A percentile compares a stretch with the other conserved stretches of the same genome.
These are phyloP conservation scores for Phragmatobia fuliginosa DNA, from an alignment of 2,888 invertebrate species.

Conservation along the genomic window DNA sequence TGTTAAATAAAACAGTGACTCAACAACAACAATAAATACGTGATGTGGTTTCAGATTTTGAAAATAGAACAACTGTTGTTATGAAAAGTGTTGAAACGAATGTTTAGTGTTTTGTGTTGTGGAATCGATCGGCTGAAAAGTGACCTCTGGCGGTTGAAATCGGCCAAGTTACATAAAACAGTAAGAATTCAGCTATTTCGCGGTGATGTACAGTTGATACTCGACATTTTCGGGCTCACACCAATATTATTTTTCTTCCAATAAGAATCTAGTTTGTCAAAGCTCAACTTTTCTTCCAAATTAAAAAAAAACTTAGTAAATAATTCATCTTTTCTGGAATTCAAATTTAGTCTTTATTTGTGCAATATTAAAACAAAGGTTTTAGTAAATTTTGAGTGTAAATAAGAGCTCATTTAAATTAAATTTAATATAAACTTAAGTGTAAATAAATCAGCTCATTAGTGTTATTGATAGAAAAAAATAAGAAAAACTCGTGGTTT, in stretches of 20 bases:
- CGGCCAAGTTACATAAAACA: constrained; percentile 54
- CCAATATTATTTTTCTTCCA: constrained; percentile 58
- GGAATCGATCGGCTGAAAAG: constrained; percentile 69
- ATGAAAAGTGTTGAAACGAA: constrained; percentile 54
- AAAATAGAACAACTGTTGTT: constrained; percentile 52
- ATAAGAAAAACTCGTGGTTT: constrained; percentile 10
- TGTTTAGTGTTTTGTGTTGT: constrained; percentile 56
- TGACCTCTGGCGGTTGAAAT: constrained; percentile 70
- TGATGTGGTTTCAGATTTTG: constrained; percentile 42
- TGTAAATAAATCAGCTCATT: constrained; percentile 48
- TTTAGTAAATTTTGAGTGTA: constrained; percentile 37
- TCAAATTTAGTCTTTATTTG: constrained; percentile 36
- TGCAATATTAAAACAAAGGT: constrained; percentile 58
- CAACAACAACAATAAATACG: constrained; percentile 28
- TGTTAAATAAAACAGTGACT: constrained; percentile 46
- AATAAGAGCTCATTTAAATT: constrained; percentile 43
- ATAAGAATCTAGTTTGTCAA: constrained; percentile 50
- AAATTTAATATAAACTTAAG: constrained; percentile 29
- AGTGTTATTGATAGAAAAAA: constrained; percentile 26
- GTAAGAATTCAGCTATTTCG: constrained; percentile 50
- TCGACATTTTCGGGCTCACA: constrained; percentile 35
- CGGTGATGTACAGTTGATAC: constrained; percentile 50
- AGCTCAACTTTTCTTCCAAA: constrained; percentile 49
- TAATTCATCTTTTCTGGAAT: not conserved
- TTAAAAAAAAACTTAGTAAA: constrained; percentile 13